Base-by-base conservation (phyloP, 53 echinoderm and acorn worm genomes). In the Crossaster papposus region DNA sequence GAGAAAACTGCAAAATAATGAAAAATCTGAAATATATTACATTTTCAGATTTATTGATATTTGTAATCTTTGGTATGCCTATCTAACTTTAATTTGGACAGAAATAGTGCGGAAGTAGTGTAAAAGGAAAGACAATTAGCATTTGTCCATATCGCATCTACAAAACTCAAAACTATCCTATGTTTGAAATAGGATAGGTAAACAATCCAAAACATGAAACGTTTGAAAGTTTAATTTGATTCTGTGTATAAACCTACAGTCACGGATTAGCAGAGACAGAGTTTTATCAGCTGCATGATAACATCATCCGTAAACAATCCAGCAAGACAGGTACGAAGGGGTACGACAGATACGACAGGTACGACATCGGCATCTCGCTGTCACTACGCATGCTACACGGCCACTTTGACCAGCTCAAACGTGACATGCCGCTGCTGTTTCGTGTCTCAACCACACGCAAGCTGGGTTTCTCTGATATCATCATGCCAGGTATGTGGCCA, bases 391-490 rank as follows among this genome's bases (percentile, higher is more conserved):
- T 93, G 82, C 70, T 95, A 32, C 93, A 93, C 54, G 95, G 95
- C 29, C 91, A 93, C 53, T 81, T 93, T 65, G 93, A 93, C 20
- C 93, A 93, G 51, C 74, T 90, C 50, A 90, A 76, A 76, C 86
- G 81, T 13, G 90, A 88, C 72, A 93, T 90, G 72, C 94, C 94
- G 31, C 81, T 97, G 30, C 92, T 95, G 29, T 95, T 97, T 78
- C 87, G 81, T 89, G 93, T 93, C 36, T 83, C 81, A 52, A 92
- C 92, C 32, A 89, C 94, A 13, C 90, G 95, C 37, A 97, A 97
- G 65, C 93, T 97, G 33, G 97, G 97, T 28, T 97, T 97, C 87
- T 94, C 95, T 36, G 97, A 97, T 77, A 89, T 95, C 88, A 97
- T 97, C 78, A 95, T 95, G 93, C 97, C 97, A 90, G 97, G 97